Base-by-base conservation (phyloP, 2,888 invertebrate genomes). In the Labia minor region DNA sequence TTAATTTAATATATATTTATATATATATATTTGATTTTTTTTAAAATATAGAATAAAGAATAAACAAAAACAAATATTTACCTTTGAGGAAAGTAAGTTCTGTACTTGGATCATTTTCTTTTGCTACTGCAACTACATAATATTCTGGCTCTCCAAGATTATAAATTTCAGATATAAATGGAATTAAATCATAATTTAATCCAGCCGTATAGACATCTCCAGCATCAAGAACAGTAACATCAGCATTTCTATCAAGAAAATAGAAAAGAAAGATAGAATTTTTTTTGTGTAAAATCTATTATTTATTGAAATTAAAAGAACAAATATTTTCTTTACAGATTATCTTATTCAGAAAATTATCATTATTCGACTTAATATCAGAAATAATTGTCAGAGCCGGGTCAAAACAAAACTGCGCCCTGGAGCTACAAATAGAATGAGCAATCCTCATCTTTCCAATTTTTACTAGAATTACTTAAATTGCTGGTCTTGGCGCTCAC, bases 91-190 rank as follows among this genome's bases (percentile, higher is more conserved):
- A 96, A 0, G 95, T 92, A 1, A 95, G 78, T 73, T 95, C 96
- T 0, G 96, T 95, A 69, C 86, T 87, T 0, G 91, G 88, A 76
- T 97, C 95, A 68, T 91, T 89, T 74, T 95, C 95, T 75, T 94
- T 92, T 0, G 92, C 92, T 0, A 96, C 93, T 1, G 96, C 97
- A 0, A 97, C 96, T 0, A 93, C 95, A 76, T 94, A 96, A 79
- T 95, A 96, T 75, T 90, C 91, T 0, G 90, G 89, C 65, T 88
- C 83, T 0, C 89, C 90, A 69, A 91, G 84, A 76, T 95, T 89
- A 76, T 95, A 91, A 1, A 88, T 83, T 76, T 87, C 90, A 0
- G 88, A 83, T 74, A 90, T 84, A 70, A 93, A 86, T 0, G 92
- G 92, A 68, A 90, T 82, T 67, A 92, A 78, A 67, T 86, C 84